Percentiles rank a stretch among this genome's conserved stretches.
Conservation (phyloP, 92 coral and sea anemone species). For the Metridium senile region DNA sequence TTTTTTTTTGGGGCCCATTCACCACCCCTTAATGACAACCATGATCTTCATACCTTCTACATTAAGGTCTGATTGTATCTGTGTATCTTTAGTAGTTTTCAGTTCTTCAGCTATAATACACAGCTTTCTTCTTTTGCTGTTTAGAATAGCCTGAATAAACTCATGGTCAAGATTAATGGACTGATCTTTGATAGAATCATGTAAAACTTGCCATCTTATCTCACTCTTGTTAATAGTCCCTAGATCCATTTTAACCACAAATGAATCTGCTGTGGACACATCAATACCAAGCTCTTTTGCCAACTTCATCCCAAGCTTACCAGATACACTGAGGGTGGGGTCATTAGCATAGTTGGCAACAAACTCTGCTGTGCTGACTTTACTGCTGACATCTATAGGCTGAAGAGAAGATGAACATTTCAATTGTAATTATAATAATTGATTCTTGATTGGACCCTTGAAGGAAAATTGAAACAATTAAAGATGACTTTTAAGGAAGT, state of each 20-base stretch:
- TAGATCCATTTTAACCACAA: slow-evolving; percentile 80
- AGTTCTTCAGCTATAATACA: slow-evolving; percentile 70
- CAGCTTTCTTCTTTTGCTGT: slow-evolving; percentile 64
- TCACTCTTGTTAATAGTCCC: slow-evolving; percentile 76
- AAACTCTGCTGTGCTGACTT: slow-evolving; percentile 54
- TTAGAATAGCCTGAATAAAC: slow-evolving; percentile 62
- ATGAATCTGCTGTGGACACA: slow-evolving; percentile 65
- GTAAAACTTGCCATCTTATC: slow-evolving; percentile 74
- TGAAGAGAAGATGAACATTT: slow-evolving; percentile 26
- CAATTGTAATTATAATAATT: neutral
- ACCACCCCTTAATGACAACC: neutral
- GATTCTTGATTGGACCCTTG: too few relatives aligned
- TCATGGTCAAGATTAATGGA: slow-evolving; percentile 73
- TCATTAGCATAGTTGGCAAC: slow-evolving; percentile 77
- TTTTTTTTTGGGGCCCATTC: too few relatives aligned
- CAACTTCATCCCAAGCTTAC: slow-evolving; percentile 88
- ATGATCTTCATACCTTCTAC: slow-evolving; percentile 54
- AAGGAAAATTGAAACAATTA: neutral
- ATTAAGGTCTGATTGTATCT: slow-evolving; percentile 53
- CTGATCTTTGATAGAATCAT: slow-evolving; percentile 48
- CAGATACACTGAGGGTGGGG: slow-evolving; percentile 79
- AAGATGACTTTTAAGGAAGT: neutral
- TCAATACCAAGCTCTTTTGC: slow-evolving; percentile 91
- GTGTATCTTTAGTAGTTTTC: slow-evolving; percentile 52
- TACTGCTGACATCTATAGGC: slow-evolving; percentile 61